Base-by-base conservation (phyloP, 1,140 invertebrate genomes). In the Reticulitermes speratus region DNA sequence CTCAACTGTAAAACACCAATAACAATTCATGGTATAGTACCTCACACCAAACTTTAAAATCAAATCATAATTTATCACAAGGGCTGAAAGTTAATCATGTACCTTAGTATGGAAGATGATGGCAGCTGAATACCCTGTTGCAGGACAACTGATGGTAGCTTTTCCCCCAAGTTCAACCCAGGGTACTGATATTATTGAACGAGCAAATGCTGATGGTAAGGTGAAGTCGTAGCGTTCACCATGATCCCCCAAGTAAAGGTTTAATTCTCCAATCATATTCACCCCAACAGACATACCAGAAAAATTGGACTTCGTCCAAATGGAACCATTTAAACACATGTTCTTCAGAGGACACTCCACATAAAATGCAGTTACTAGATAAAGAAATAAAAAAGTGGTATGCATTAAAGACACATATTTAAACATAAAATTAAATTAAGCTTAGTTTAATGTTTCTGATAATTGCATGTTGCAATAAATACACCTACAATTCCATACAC, bases 251-350 rank as follows among this genome's bases (percentile, higher is more conserved):
- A 94, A 88, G 52, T 89, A 90, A 69, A 94, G 89, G 44, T 88
- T 90, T 12, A 93, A 88, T 87, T 90, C 88, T 19, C 90, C 90
- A 75, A 90, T 88, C 87, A 90, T 89, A 44, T 88, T 87, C 8
- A 90, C 90, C 23, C 89, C 93, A 86, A 95, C 92, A 25, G 93
- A 94, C 87, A 95, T 91, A 9, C 94, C 94, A 87, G 94, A 91
- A 89, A 94, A 95, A 88, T 94, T 94, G n/a, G 94, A 94, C 89
- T 94, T 94, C 44, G 94, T 94, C 91, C 92, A 94, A 87, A 95
- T 94, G 85, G 93, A 93, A 11, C 93, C 93, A 89, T 92, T 93
- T 88, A 94, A 92, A 87, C 90, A 92, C 59, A 94, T 92, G 83
- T 92, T 89, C 88, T 93, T 93, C 14, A 90, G 89, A 59, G 91